Evolutionary conservation across 2,888 invertebrate species (phyloP).

Genomic region (Stenchaetothrips biformis): DNA sequence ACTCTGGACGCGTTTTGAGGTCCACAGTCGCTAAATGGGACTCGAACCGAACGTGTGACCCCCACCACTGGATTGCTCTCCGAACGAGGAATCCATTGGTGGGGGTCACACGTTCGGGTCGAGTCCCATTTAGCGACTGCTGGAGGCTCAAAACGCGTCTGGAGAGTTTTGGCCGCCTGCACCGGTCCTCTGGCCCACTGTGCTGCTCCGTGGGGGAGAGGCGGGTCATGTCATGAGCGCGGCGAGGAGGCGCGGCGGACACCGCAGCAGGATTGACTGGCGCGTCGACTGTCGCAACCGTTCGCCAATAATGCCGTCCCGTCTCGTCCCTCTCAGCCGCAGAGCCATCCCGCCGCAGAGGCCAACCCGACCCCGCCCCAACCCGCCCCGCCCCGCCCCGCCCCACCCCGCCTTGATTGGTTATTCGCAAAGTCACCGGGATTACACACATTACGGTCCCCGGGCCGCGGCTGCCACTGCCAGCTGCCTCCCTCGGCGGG

Average conservation of each 20-base stretch:
- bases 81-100: too few species aligned
- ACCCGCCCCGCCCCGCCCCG: slow-evolving; percentile 3
- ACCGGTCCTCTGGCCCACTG: background rate
- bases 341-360: background rate
- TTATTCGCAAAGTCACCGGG: background rate
- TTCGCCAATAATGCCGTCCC: slow-evolving; percentile 5
- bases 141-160: too few species aligned
- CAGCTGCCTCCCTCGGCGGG: background rate
- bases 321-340: background rate
- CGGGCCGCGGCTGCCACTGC: background rate
- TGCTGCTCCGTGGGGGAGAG: background rate
- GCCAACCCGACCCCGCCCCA: background rate
- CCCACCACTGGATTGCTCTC: too few species aligned
- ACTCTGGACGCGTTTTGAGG: too few species aligned
- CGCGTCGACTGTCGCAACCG: slow-evolving; percentile 12
- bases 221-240: background rate
- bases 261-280: background rate
- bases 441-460: background rate
- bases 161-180: too few species aligned
- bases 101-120: too few species aligned
- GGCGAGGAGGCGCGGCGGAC: background rate
- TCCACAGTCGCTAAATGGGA: too few species aligned
- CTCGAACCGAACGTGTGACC: too few species aligned
- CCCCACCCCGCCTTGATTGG: background rate
- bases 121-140: too few species aligned